phyloP scores from a whole-genome alignment of 1,140 invertebrate genomes.

The Eueides isabella region DNA sequence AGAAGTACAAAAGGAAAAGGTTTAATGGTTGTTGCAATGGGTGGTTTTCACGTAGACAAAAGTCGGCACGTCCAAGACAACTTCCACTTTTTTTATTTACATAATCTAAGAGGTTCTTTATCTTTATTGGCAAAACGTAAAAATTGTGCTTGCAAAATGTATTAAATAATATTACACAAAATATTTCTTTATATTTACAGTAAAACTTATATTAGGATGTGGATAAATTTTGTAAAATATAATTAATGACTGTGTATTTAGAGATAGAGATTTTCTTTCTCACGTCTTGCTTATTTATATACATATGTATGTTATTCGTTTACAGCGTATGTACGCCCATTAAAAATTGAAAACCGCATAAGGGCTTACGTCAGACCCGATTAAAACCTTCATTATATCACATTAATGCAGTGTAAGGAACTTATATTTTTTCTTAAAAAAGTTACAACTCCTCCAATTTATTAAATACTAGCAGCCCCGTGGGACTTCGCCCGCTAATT shows the following conservation, averaged over 20 bases:
- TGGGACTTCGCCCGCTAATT: too few species aligned
- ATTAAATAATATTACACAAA: too few species aligned
- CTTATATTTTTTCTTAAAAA: constrained; percentile 21
- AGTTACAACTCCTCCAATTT: not conserved
- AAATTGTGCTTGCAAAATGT: not conserved
- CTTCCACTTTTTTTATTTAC: not conserved
- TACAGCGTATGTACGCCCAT: constrained; percentile 39
- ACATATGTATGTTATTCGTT: not conserved
- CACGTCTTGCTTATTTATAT: not conserved
- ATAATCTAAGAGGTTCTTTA: not conserved
- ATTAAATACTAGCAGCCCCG: not conserved
- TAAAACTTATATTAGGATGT: too few species aligned
- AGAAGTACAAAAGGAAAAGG: not conserved
- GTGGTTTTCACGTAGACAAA: not conserved
- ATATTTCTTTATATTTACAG: too few species aligned
- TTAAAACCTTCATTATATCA: constrained; percentile 53
- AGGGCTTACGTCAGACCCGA: constrained; percentile 37
- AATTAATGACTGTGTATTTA: too few species aligned
- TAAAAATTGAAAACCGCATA: constrained; percentile 49
- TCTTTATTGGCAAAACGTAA: not conserved
- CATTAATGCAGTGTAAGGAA: constrained; percentile 47
- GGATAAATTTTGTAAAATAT: too few species aligned
- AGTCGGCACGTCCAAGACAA: not conserved
- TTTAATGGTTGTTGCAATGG: constrained; percentile 1
- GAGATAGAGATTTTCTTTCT: too few species aligned